phyloP scores from a whole-genome alignment of 1,140 invertebrate species.

The Xylocopa sonorina region DNA sequence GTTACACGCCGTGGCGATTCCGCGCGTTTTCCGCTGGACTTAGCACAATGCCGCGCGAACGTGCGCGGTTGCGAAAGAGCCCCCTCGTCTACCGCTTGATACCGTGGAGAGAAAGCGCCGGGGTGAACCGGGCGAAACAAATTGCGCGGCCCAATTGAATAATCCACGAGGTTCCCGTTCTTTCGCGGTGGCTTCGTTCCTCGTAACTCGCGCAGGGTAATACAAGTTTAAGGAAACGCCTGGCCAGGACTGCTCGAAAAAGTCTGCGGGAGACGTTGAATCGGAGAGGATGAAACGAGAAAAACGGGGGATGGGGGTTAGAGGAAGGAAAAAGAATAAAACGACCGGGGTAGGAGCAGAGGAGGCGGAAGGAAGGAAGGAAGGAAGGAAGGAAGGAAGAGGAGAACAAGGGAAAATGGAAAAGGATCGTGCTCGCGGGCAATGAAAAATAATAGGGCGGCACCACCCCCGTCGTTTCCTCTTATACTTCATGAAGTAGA shows the following conservation, averaged over 20 bases:
- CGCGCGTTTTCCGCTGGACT: constrained; percentile 27
- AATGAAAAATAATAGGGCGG: constrained; percentile 72
- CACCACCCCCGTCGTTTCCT: constrained; percentile 66
- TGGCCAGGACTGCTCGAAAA: constrained; percentile 16
- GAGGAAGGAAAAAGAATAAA: neutral
- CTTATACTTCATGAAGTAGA: constrained; percentile 65
- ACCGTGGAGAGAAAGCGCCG: neutral
- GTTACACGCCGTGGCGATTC: neutral
- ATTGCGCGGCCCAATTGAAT: constrained; percentile 64
- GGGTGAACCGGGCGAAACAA: constrained; percentile 51
- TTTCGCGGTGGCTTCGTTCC: constrained; percentile 33
- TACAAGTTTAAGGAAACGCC: constrained; percentile 65
- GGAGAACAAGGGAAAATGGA: constrained; percentile 43
- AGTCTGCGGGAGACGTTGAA: neutral
- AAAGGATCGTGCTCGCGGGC: constrained; percentile 66
- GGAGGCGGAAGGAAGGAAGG: neutral
- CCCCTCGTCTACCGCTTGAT: no score
- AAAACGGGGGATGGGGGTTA: neutral
- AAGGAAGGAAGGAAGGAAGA: constrained; percentile 16
- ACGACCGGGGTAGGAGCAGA: constrained; percentile 5
- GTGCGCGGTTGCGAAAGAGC: neutral
- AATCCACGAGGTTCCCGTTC: constrained; percentile 60
- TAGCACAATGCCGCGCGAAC: constrained; percentile 41
- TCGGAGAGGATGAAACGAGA: neutral
- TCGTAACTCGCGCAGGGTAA: constrained; percentile 61